Percentiles rank a stretch among this genome's conserved stretches.
Evolutionary conservation across 2,113 vertebrate species (phyloP).

Genomic region (Mus pahari): DNA sequence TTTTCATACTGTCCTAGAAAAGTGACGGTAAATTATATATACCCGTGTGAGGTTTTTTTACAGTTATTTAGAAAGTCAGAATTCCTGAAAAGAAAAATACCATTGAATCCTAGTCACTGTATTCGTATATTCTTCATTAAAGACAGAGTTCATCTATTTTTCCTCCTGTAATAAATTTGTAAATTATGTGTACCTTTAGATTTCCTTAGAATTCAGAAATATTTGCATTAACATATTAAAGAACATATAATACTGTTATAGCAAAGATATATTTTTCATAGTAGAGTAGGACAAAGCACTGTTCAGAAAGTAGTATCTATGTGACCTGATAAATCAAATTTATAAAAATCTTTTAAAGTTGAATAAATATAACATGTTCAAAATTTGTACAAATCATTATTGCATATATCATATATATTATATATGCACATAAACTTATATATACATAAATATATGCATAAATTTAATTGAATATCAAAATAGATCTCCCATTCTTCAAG

Average conservation of each 20-base stretch:
- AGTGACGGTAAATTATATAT: not conserved
- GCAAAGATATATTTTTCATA: not conserved
- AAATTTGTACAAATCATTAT: not conserved
- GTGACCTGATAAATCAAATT: not conserved
- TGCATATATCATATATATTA: not conserved
- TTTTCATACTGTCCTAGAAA: not conserved
- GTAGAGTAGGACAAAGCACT: not conserved
- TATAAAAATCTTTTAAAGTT: not conserved
- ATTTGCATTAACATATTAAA: slow-evolving; percentile 6
- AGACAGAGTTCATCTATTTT: not conserved
- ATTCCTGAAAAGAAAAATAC: slow-evolving; percentile 2
- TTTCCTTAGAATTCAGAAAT: not conserved
- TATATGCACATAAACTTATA: not conserved
- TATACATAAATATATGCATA: not conserved
- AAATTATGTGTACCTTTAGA: not conserved
- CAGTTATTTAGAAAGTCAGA: slow-evolving; percentile 35
- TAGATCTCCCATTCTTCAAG: not conserved
- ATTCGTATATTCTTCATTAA: slow-evolving; percentile 10
- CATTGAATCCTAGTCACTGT: not conserved
- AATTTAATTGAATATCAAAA: not conserved
- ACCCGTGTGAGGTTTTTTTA: not conserved
- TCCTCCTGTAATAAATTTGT: not conserved
- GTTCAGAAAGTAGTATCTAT: not conserved
- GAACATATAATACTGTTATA: not conserved
- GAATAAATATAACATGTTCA: not conserved